Percentiles rank a stretch among this genome's conserved stretches.
Evolutionary conservation across 2,888 invertebrate species (phyloP).

Genomic region (Andrena trimmerana): DNA sequence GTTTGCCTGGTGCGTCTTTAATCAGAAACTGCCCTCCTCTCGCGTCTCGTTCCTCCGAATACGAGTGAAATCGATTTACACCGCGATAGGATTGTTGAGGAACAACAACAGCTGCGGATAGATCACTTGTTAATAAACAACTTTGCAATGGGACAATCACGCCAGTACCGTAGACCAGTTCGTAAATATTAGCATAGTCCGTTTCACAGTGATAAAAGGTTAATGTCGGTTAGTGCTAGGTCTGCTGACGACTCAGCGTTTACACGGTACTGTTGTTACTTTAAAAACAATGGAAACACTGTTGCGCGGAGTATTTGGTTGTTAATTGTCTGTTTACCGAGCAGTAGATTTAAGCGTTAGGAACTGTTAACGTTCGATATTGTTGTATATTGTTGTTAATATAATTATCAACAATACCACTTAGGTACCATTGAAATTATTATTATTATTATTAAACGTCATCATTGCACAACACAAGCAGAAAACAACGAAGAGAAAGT

Average conservation of each 20-base stretch:
- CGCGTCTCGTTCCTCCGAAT: not conserved
- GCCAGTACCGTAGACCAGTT: conserved; percentile 14
- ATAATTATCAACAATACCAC: no score
- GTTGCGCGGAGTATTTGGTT: not conserved
- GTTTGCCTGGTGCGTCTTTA: conserved; percentile 1
- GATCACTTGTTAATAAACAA: conserved; percentile 12
- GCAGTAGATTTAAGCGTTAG: not conserved
- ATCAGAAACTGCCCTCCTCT: not conserved
- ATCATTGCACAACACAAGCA: no score
- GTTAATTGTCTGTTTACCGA: not conserved
- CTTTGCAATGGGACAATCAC: conserved; percentile 12
- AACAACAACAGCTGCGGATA: not conserved
- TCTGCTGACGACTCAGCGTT: conserved; percentile 10
- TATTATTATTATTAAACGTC: no score
- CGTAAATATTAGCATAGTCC: conserved; percentile 48
- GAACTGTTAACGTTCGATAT: not conserved
- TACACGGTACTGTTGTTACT: not conserved
- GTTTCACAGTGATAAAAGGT: conserved; percentile 34
- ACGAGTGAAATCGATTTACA: conserved; percentile 15
- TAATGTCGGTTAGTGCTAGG: conserved; percentile 37
- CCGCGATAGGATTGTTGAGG: conserved; percentile 7
- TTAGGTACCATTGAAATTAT: no score
- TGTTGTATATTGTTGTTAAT: not conserved
- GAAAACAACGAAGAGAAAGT: no score
- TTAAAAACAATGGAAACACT: conserved; percentile 2